These are phyloP conservation scores for Protaetia brevitarsis DNA, from an alignment of 1,140 invertebrate genomes.

Conservation along the genomic window DNA sequence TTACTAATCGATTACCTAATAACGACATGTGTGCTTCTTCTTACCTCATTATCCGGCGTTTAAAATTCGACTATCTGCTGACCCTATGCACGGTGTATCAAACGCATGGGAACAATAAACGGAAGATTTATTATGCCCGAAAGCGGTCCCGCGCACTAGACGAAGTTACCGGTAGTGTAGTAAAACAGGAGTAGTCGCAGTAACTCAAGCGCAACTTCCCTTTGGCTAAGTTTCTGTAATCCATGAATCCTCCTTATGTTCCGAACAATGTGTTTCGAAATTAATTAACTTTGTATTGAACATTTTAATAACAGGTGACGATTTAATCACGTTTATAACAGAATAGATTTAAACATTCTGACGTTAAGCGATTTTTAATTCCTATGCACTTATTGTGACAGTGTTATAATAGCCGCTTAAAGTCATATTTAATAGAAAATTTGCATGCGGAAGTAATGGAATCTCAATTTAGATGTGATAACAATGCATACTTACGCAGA, in stretches of 20 bases:
- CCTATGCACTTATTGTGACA: too few relatives aligned
- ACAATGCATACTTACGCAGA: too few relatives aligned
- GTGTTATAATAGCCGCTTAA: too few relatives aligned
- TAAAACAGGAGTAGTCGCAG: constrained; percentile 17
- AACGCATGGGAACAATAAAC: constrained; percentile 15
- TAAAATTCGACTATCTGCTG: constrained; percentile 7
- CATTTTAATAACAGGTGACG: not conserved
- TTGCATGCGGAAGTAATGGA: too few relatives aligned
- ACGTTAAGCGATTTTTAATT: constrained; percentile 6
- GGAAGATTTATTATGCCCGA: constrained; percentile 21
- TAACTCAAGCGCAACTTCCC: constrained; percentile 21
- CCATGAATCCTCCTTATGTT: not conserved
- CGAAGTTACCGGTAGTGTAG: constrained; percentile 1
- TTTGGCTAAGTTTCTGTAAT: constrained; percentile 13
- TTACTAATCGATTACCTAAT: too few relatives aligned
- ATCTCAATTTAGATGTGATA: too few relatives aligned
- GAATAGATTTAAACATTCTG: not conserved
- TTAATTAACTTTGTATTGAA: constrained; percentile 11
- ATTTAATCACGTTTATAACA: not conserved
- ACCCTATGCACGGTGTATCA: not conserved
- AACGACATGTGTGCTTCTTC: too few relatives aligned
- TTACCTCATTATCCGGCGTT: too few relatives aligned
- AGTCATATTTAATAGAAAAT: too few relatives aligned
- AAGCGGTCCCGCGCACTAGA: constrained; percentile 9
- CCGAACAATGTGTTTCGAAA: constrained; percentile 15